phyloP scores from a whole-genome alignment of 2,113 vertebrate species.

The Alaudala cheleensis region DNA sequence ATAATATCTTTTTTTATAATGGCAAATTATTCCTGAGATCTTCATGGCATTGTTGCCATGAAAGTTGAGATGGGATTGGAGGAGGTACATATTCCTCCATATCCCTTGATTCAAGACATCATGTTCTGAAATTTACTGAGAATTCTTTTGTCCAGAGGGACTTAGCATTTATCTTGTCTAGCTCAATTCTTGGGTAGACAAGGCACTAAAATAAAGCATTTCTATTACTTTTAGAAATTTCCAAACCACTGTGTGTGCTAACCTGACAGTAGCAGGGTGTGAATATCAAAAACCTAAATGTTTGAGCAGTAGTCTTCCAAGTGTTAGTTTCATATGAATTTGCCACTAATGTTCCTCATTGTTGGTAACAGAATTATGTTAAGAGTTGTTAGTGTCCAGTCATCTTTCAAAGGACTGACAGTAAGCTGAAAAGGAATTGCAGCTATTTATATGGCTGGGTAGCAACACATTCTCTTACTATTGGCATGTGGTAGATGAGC shows the following conservation, averaged over 20 bases:
- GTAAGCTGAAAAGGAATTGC: background rate
- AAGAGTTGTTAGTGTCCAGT: background rate
- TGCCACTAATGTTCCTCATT: background rate
- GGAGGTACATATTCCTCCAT: background rate
- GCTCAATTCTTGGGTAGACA: background rate
- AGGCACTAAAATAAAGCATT: background rate
- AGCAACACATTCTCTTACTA: background rate
- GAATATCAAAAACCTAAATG: background rate
- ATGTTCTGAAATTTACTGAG: background rate
- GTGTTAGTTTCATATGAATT: background rate
- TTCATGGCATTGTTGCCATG: background rate
- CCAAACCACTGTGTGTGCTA: background rate
- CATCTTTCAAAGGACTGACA: background rate
- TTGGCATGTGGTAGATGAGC: background rate
- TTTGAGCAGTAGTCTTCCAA: background rate
- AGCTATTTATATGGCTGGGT: accelerated
- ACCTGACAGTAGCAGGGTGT: background rate
- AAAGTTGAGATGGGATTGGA: background rate
- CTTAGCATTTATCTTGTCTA: background rate
- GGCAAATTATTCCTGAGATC: background rate
- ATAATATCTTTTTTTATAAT: background rate
- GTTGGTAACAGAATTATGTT: background rate
- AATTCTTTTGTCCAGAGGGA: background rate
- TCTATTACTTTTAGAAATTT: background rate
- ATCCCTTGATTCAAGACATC: background rate